Conservation (phyloP, 1,140 invertebrate genomes). For the Lasaia peninsularis region DNA sequence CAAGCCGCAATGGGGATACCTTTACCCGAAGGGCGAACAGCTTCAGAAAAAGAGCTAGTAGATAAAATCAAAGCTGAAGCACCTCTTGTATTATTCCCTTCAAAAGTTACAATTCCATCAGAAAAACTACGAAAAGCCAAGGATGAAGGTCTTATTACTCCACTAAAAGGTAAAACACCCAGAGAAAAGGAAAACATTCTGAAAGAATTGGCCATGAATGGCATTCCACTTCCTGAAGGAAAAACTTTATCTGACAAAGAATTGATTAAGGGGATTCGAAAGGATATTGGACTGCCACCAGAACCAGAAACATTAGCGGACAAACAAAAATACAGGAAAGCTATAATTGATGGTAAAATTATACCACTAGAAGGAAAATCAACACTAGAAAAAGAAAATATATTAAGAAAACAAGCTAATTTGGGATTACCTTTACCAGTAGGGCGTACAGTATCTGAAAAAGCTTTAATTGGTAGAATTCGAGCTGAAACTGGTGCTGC, state of each 20-base stretch:
- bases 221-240: conserved; percentile 32
- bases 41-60: conserved; percentile 25
- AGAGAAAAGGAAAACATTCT: conserved; percentile 35
- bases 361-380: conserved; percentile 30
- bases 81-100: conserved; percentile 2
- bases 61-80: conserved; percentile 14
- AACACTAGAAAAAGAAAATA: conserved; percentile 29
- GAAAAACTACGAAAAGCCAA: conserved; percentile 22
- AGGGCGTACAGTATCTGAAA: conserved; percentile 39
- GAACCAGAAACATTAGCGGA: conserved; percentile 23
- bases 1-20: conserved; percentile 18
- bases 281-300: conserved; percentile 34
- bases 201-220: conserved; percentile 24
- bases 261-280: conserved; percentile 35
- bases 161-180: conserved; percentile 28
- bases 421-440: conserved; percentile 31
- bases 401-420: conserved; percentile 22
- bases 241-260: conserved; percentile 41
- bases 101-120: conserved; percentile 3
- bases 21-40: conserved; percentile 24
- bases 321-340: conserved; percentile 33
- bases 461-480: conserved; percentile 31
- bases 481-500: conserved; percentile 11
- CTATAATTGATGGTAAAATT: conserved; percentile 27
- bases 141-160: conserved; percentile 26